These are phyloP conservation scores for Pangasius sanitwongsei DNA, from an alignment of 2,797 vertebrate genomes.

Conservation along the genomic window DNA sequence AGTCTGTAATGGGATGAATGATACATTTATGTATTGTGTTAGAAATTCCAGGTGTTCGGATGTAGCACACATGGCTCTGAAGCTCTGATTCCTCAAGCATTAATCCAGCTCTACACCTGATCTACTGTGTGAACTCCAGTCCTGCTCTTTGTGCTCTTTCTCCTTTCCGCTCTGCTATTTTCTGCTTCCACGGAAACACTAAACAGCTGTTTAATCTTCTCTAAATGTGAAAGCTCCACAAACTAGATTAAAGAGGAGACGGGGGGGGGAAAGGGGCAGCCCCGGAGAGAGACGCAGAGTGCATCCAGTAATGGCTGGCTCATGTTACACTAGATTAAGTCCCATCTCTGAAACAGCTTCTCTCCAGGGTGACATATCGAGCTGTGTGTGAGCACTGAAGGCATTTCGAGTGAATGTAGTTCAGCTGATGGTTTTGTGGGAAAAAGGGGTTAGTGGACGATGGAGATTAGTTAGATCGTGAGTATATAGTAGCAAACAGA, in stretches of 20 bases:
- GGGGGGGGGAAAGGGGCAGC: conserved; percentile 55
- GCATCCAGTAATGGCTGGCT: conserved; percentile 65
- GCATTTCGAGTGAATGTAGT: conserved; percentile 3
- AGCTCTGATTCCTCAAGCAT: neutral
- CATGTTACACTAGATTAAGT: conserved; percentile 55
- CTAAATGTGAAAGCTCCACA: conserved; percentile 58
- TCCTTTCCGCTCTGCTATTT: conserved; percentile 34
- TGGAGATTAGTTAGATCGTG: neutral
- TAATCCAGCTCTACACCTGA: neutral
- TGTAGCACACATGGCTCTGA: neutral
- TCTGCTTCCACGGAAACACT: conserved; percentile 53
- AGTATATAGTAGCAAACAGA: neutral
- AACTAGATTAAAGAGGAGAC: conserved; percentile 65
- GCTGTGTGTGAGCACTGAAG: conserved; percentile 30
- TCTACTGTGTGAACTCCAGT: conserved; percentile 3
- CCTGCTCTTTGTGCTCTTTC: conserved; percentile 34
- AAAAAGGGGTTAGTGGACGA: neutral
- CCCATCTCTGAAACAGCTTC: conserved; percentile 48
- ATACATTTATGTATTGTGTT: neutral
- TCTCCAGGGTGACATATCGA: conserved; percentile 49
- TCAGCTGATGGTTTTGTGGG: conserved; percentile 7
- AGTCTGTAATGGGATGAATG: neutral
- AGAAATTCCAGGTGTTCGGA: neutral
- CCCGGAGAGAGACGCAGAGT: conserved; percentile 59
- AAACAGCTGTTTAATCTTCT: conserved; percentile 55